phyloP scores from a whole-genome alignment of 2,888 invertebrate genomes.

The Tetranychus truncatus region DNA sequence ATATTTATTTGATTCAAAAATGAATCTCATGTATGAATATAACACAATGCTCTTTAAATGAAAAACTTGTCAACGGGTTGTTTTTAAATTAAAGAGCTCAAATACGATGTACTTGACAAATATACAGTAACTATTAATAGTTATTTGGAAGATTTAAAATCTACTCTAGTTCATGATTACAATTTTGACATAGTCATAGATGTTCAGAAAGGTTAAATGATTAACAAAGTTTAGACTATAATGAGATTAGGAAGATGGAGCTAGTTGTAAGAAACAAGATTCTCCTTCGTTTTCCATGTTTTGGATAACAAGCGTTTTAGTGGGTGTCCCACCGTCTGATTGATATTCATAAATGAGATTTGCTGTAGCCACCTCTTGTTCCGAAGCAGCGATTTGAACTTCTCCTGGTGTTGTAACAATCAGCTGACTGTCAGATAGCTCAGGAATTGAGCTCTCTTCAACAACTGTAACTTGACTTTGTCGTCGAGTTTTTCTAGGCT shows the following conservation, averaged over 20 bases:
- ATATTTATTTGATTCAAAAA: too few relatives aligned
- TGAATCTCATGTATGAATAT: too few relatives aligned
- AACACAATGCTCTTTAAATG: too few relatives aligned
- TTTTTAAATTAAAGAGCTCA: too few relatives aligned
- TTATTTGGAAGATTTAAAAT: too few relatives aligned
- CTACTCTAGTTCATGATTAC: too few relatives aligned
- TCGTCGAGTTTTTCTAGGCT: conserved; percentile 26
- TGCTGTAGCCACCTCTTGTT: conserved; percentile 17
- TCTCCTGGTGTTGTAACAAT: conserved; percentile 14
- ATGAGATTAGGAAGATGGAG: neutral
- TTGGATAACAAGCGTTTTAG: neutral
- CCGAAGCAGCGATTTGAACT: conserved; percentile 13
- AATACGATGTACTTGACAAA: too few relatives aligned
- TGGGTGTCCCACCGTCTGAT: neutral
- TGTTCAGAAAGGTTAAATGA: too few relatives aligned
- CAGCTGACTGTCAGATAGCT: neutral
- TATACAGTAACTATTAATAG: too few relatives aligned
- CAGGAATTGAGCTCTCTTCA: neutral
- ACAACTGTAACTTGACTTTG: neutral
- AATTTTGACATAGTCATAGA: too few relatives aligned
- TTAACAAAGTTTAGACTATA: too few relatives aligned
- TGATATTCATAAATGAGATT: conserved; percentile 17
- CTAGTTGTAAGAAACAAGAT: neutral
- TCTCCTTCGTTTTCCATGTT: neutral
- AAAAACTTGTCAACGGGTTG: too few relatives aligned